phyloP scores from a whole-genome alignment of 2,888 invertebrate species.

The Rhamnusium bicolor region DNA sequence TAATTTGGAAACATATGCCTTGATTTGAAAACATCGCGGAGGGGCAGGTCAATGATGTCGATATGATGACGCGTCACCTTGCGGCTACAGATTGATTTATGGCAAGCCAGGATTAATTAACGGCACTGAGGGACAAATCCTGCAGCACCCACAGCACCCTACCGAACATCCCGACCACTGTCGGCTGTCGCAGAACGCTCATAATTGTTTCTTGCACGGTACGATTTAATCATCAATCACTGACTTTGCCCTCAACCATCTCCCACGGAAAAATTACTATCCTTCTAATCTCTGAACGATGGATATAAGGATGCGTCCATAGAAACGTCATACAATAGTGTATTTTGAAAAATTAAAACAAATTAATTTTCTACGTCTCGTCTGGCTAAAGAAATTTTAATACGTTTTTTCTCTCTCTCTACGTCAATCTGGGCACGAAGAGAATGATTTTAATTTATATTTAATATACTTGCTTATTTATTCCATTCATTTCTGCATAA shows the following conservation, averaged over 20 bases:
- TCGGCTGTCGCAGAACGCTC: slow-evolving; percentile 64
- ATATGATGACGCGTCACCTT: slow-evolving; percentile 72
- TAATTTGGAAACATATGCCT: slow-evolving; percentile 58
- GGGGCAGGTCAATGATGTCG: slow-evolving; percentile 70
- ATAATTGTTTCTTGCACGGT: slow-evolving; percentile 67
- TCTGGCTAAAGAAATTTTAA: slow-evolving; percentile 29
- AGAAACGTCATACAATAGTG: slow-evolving; percentile 44
- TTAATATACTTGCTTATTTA: background rate
- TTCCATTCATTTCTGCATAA: background rate
- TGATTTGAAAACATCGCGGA: slow-evolving; percentile 61
- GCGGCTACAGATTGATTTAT: slow-evolving; percentile 71
- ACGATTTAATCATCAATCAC: slow-evolving; percentile 66
- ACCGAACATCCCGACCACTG: slow-evolving; percentile 61
- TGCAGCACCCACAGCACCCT: slow-evolving; percentile 59
- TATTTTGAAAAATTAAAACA: slow-evolving; percentile 51
- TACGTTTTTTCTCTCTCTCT: slow-evolving; percentile 18
- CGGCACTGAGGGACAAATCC: slow-evolving; percentile 66
- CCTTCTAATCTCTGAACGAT: slow-evolving; percentile 36
- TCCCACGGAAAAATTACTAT: slow-evolving; percentile 50
- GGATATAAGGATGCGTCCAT: slow-evolving; percentile 32
- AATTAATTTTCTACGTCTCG: slow-evolving; percentile 47
- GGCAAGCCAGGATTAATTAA: slow-evolving; percentile 69
- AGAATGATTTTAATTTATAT: background rate
- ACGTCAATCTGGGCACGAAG: background rate
- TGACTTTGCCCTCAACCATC: slow-evolving; percentile 41